These are phyloP conservation scores for Psylliodes chrysocephalus DNA, from an alignment of 2,888 invertebrate species.

Conservation along the genomic window DNA sequence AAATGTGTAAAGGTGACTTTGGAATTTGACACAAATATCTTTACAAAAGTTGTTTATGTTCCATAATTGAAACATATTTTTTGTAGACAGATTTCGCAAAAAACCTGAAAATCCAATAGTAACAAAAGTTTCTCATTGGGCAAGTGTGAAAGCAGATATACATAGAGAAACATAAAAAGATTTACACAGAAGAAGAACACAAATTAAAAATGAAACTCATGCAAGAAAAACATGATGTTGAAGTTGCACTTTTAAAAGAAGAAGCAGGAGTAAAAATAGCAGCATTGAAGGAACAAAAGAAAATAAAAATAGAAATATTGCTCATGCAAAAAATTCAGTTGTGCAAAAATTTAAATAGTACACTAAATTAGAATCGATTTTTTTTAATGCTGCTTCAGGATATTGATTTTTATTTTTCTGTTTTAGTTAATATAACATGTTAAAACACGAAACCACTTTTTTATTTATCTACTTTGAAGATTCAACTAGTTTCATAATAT, in stretches of 20 bases:
- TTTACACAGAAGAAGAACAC: background rate
- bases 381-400: too few species aligned
- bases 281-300: background rate
- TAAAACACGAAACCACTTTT: too few species aligned
- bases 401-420: too few species aligned
- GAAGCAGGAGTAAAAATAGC: background rate
- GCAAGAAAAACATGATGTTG: slow-evolving; percentile 5
- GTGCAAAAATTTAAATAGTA: slow-evolving; percentile 5
- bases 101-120: background rate
- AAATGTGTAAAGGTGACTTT: too few species aligned
- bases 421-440: too few species aligned
- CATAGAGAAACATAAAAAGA: too few species aligned
- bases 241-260: background rate
- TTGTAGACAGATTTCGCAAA: background rate
- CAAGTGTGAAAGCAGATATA: background rate
- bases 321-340: slow-evolving; percentile 1
- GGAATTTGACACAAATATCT: too few species aligned
- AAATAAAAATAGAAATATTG: slow-evolving; percentile 6
- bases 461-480: too few species aligned
- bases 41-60: too few species aligned
- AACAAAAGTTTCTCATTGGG: background rate
- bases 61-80: too few species aligned
- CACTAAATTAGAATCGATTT: too few species aligned
- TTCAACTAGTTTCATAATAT: too few species aligned
- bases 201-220: background rate